phyloP scores from a whole-genome alignment of 2,888 invertebrate species.

The Cheilosia soror region DNA sequence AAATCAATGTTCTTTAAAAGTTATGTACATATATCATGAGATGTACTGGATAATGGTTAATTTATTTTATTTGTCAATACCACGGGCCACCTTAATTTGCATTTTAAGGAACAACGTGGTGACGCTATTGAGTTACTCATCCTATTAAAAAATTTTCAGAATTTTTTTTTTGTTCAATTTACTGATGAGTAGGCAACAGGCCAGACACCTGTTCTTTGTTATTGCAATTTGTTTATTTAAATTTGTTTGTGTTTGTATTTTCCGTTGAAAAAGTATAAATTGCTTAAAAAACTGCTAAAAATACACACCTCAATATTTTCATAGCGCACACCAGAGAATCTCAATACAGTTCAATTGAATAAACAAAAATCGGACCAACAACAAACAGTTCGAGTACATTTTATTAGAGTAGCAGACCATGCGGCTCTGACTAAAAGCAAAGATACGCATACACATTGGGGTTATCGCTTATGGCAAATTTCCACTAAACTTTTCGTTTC shows the following conservation, averaged over 20 bases:
- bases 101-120: no score
- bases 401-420: conserved; percentile 22
- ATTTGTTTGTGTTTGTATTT: neutral
- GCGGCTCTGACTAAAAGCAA: conserved; percentile 9
- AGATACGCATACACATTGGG: neutral
- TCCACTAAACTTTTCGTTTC: conserved; percentile 17
- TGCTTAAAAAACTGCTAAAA: conserved; percentile 37
- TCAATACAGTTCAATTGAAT: conserved; percentile 13
- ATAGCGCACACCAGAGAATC: neutral
- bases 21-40: no score
- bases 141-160: no score
- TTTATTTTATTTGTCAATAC: no score
- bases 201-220: conserved; percentile 31
- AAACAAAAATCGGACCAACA: conserved; percentile 25
- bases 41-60: no score
- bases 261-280: conserved; percentile 21
- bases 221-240: conserved; percentile 29
- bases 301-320: conserved; percentile 17
- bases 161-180: no score
- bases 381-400: conserved; percentile 31
- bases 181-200: neutral
- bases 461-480: conserved; percentile 8
- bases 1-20: no score
- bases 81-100: no score
- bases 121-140: no score